Conservation (phyloP, 1,140 invertebrate genomes). For the Portunus trituberculatus region DNA sequence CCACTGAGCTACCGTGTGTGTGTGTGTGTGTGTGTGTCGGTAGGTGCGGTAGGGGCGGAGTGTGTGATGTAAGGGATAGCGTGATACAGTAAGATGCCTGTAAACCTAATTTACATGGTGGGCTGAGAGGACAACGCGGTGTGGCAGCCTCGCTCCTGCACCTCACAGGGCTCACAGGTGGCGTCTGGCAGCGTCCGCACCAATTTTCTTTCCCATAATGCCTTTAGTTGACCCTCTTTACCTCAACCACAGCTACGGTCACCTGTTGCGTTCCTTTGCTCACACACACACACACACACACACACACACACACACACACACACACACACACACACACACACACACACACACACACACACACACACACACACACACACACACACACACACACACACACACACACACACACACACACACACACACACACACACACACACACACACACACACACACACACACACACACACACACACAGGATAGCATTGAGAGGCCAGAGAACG, state of each 20-base stretch:
- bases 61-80: neutral
- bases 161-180: neutral
- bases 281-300: slow-evolving; percentile 7
- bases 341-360: slow-evolving; percentile 11
- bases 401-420: slow-evolving; percentile 32
- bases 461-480: neutral
- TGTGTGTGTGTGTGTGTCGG: neutral
- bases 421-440: slow-evolving; percentile 11
- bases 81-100: neutral
- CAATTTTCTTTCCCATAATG: neutral
- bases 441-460: neutral
- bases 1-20: too few species aligned
- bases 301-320: slow-evolving; percentile 35
- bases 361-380: neutral
- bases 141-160: neutral
- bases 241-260: neutral
- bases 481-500: neutral
- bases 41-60: neutral
- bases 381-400: neutral
- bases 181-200: neutral
- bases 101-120: neutral
- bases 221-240: neutral
- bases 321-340: slow-evolving; percentile 15
- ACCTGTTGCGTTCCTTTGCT: neutral
- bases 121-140: too few species aligned